Evolutionary conservation across 2,797 vertebrate species (phyloP).

Genomic region (Betta splendens): DNA sequence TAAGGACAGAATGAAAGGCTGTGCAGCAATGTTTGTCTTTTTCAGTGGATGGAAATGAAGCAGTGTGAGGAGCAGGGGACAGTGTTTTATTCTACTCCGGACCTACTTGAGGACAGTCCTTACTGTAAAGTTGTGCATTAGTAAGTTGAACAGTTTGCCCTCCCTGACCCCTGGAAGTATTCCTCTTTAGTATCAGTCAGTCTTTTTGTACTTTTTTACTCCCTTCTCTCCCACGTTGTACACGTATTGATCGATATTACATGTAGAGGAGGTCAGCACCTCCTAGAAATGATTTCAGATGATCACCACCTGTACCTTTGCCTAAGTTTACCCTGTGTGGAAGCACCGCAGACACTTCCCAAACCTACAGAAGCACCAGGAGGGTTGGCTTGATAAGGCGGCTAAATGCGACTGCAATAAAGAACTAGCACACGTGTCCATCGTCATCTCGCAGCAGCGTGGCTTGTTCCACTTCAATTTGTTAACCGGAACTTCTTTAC

Average conservation of each 20-base stretch:
- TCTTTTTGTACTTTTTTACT: conserved; percentile 81
- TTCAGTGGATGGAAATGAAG: conserved; percentile 56
- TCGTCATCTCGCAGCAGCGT: conserved; percentile 44
- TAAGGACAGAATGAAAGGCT: conserved; percentile 19
- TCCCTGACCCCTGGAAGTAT: conserved; percentile 32
- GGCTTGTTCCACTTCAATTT: conserved; percentile 41
- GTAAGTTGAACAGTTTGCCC: conserved; percentile 48
- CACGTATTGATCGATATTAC: conserved; percentile 39
- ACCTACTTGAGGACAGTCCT: conserved; percentile 36
- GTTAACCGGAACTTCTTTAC: conserved; percentile 68
- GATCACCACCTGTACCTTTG: conserved; percentile 1
- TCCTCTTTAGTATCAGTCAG: conserved; percentile 54
- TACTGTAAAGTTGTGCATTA: conserved; percentile 50
- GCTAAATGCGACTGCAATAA: conserved; percentile 44
- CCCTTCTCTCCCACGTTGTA: conserved; percentile 54
- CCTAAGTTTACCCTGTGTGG: conserved; percentile 6
- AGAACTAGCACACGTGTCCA: conserved; percentile 32
- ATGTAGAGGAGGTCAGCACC: conserved; percentile 59
- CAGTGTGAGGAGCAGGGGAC: conserved; percentile 44
- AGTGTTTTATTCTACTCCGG: conserved; percentile 44
- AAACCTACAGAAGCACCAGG: conserved; percentile 8
- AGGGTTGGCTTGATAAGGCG: conserved; percentile 30
- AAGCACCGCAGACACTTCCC: conserved; percentile 15
- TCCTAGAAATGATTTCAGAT: conserved; percentile 15
- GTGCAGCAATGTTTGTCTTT: conserved; percentile 58